phyloP scores from a whole-genome alignment of 1,140 invertebrate genomes.

The Acromyrmex charruanus region DNA sequence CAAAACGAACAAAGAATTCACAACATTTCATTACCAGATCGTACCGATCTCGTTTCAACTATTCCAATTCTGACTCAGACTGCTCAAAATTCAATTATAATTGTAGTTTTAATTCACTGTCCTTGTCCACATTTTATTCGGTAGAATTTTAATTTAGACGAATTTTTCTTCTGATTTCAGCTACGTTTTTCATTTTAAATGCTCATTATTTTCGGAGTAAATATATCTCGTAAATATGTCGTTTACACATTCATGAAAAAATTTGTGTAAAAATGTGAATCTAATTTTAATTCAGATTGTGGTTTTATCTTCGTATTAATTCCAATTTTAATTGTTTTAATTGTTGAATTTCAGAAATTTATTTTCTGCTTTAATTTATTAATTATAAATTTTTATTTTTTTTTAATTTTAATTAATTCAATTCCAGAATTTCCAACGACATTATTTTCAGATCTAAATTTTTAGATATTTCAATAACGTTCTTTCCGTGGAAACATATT shows the following conservation, averaged over 20 bases:
- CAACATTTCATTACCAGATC: not conserved
- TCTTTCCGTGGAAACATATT: too few relatives aligned
- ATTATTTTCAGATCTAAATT: too few relatives aligned
- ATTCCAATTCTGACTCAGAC: not conserved
- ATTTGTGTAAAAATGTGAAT: not conserved
- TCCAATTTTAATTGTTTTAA: not conserved
- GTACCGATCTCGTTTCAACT: not conserved
- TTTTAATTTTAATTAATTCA: not conserved
- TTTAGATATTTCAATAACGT: too few relatives aligned
- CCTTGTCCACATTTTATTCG: not conserved
- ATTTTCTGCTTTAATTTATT: not conserved
- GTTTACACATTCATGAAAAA: not conserved
- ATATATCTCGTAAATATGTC: not conserved
- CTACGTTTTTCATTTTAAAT: not conserved
- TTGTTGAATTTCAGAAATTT: not conserved
- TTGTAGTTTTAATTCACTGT: not conserved
- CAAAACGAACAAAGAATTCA: slow-evolving; percentile 1
- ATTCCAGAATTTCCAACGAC: not conserved
- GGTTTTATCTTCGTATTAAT: not conserved
- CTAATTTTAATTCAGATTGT: not conserved
- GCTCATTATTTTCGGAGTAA: not conserved
- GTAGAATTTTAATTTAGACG: not conserved
- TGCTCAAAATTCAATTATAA: not conserved
- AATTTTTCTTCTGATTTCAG: not conserved
- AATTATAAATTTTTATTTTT: not conserved